Evolutionary conservation across 2,888 invertebrate genomes (phyloP), one percentile per base, ranked within the genome.

Genomic region (Drosophila paranaensis): DNA sequence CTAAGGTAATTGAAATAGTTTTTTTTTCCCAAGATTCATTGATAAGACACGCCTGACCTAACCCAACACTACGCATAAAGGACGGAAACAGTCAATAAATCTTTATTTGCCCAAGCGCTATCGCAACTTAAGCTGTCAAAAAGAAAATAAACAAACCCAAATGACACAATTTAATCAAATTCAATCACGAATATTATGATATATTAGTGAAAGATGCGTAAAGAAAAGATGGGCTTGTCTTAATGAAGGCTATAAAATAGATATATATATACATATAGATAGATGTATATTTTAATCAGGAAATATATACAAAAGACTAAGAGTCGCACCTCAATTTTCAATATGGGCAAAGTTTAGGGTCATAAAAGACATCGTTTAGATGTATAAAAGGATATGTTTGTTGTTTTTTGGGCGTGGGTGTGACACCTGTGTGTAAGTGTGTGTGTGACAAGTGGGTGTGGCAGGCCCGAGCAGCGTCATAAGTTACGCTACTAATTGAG

Each of bases 401-500:
- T 35, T 35, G 33, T 20, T 27, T 27, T 46, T 16, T 42, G 56
- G 51, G 16, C 35, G 37, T 66, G 65, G 50, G 77, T 71, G 74
- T 74, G 74, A 74, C 74, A 78, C 79, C 65, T 76, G 74, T 78
- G 55, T 58, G 63, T 56, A 42, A 51, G 37, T 43, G 45, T 58
- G 63, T 56, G 50, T 58, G 66, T 63, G 76, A 80, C 69, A 73
- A 74, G 78, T 80, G 81, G 78, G 78, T 79, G 81, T 79, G 78
- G 81, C 77, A 79, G 63, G 66, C 79, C 82, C 73, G 85, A 78
- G 76, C 82, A 82, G 54, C 70, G 69, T 74, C 78, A 73, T 68
- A 88, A 79, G 79, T 72, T 78, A 67, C 55, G 64, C 72, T 77
- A 80, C 88, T 88, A 88, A 83, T 83, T 83, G 82, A 68, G 88